These are phyloP conservation scores for Whitmania pigra DNA, from an alignment of 1,140 invertebrate genomes.

Conservation along the genomic window DNA sequence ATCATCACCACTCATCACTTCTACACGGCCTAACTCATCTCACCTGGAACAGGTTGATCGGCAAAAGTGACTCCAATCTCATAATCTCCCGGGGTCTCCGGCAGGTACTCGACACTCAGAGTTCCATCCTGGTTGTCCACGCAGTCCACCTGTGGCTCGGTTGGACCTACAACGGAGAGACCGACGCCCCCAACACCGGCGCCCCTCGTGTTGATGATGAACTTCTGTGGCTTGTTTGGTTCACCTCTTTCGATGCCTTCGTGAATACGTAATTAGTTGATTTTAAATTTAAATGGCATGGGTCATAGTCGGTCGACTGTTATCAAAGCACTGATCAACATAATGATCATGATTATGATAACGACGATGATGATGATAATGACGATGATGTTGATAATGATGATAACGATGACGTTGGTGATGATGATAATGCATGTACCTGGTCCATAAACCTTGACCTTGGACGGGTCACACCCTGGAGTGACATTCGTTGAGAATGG, in stretches of 20 bases:
- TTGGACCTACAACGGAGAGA: slow-evolving; percentile 66
- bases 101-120: slow-evolving; percentile 74
- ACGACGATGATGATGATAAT: neutral
- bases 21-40: neutral
- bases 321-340: neutral
- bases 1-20: no score
- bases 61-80: slow-evolving; percentile 83
- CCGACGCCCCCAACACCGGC: slow-evolving; percentile 72
- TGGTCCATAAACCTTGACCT: slow-evolving; percentile 42
- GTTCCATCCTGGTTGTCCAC: slow-evolving; percentile 75
- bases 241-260: slow-evolving; percentile 38
- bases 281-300: neutral
- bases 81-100: slow-evolving; percentile 92
- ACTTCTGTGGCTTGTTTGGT: slow-evolving; percentile 46
- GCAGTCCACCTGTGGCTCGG: slow-evolving; percentile 71
- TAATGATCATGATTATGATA: slow-evolving; percentile 1
- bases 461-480: slow-evolving; percentile 60
- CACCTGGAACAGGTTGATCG: slow-evolving; percentile 87
- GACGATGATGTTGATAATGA: neutral
- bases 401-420: neutral
- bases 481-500: slow-evolving; percentile 68
- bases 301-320: neutral
- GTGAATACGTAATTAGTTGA: neutral
- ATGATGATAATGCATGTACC: slow-evolving; percentile 26
- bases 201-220: slow-evolving; percentile 54